Conservation (phyloP, 2,888 invertebrate species). For the Matsumyia berberina region DNA sequence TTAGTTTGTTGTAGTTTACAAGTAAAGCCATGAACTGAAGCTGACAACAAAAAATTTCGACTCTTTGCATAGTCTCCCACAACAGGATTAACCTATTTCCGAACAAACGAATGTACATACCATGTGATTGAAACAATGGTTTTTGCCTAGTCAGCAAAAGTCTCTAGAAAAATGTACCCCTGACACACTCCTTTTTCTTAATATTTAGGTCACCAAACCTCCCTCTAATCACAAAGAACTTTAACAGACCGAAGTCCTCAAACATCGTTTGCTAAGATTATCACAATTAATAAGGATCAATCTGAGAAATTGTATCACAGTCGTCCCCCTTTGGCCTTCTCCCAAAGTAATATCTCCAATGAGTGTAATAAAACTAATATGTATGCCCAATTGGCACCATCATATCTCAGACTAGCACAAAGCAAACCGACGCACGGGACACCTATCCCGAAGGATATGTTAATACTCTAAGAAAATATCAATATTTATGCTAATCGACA, state of each 20-base stretch:
- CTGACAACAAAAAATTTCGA: no score
- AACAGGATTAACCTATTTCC: no score
- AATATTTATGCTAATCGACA: conserved; percentile 73
- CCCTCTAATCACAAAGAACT: not conserved
- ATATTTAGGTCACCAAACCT: not conserved
- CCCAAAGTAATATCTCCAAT: not conserved
- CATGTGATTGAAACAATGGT: no score
- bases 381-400: not conserved
- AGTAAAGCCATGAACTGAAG: no score
- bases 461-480: conserved; percentile 61
- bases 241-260: not conserved
- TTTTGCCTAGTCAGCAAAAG: no score
- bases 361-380: not conserved
- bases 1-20: no score
- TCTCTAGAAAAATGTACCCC: no score
- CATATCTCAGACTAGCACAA: not conserved
- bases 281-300: conserved; percentile 12
- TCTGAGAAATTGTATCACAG: no score
- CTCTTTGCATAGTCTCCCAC: no score
- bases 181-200: no score
- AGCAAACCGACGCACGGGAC: conserved; percentile 11
- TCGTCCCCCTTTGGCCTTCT: not conserved
- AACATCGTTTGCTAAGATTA: not conserved
- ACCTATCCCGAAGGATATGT: conserved; percentile 56
- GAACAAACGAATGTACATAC: no score